phyloP scores from a whole-genome alignment of 2,113 vertebrate species.

The Sturnira hondurensis region DNA sequence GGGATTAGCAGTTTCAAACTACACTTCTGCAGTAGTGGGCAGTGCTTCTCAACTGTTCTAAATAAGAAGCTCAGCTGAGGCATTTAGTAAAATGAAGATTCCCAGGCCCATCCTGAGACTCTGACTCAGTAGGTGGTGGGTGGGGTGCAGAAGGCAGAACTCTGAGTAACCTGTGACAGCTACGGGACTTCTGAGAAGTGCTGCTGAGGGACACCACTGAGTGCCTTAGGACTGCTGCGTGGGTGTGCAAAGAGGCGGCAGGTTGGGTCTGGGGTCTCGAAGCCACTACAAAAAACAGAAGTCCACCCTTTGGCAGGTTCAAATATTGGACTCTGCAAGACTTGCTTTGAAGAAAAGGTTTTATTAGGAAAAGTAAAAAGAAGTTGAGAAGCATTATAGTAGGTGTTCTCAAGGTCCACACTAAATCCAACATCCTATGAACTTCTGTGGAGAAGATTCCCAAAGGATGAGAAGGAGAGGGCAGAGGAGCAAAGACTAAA shows the following conservation, averaged over 20 bases:
- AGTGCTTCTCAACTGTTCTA: not conserved
- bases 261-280: not conserved
- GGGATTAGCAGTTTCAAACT: not conserved
- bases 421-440: not conserved
- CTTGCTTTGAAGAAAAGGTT: not conserved
- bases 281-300: not conserved
- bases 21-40: not conserved
- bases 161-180: not conserved
- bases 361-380: not conserved
- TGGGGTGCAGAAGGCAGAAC: not conserved
- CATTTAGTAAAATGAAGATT: not conserved
- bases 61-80: not conserved
- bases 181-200: not conserved
- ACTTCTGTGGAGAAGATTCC: not conserved
- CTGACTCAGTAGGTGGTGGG: not conserved
- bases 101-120: not conserved
- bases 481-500: not conserved
- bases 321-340: not conserved
- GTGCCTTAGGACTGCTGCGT: not conserved
- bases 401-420: not conserved
- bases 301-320: not conserved
- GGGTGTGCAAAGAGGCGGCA: too few species aligned
- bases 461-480: not conserved
- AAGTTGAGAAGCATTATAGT: not conserved
- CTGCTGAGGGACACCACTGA: accelerated